Evolutionary conservation across 2,888 invertebrate genomes (phyloP), one percentile per base, ranked within the genome.

Genomic region (Anoplius nigerrimus): DNA sequence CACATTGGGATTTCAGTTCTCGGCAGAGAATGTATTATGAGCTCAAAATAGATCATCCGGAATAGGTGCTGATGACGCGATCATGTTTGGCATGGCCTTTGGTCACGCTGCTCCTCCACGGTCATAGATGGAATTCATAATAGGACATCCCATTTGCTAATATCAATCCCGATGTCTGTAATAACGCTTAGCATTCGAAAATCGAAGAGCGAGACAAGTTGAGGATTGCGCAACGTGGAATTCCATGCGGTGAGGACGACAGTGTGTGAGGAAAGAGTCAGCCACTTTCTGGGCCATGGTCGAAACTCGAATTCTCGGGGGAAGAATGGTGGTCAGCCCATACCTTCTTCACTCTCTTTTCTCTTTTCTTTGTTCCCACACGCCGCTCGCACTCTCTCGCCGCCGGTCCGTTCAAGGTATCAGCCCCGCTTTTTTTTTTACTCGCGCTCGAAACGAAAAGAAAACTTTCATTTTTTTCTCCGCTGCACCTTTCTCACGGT

Each of bases 201-300:
- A 83, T 81, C 79, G 82, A 81, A 77, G 62, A 74, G 61, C 65
- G 62, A 79, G 71, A 76, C 60, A 71, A 64, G 58, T 62, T 57
- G 45, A 67, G 62, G 53, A 54, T 79, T 81, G 67, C 77, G 75
- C 60, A 81, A 81, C 51, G 22, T 18, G 63, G 62, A 72, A 79
- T 79, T 75, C 72, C 77, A 58, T 27, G 27, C 56, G 27, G 27
- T 20, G 51, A 24, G 48, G 15, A 54, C 59, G 53, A 60, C 59
- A 65, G 72, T 72, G 66, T 69, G 66, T 76, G 76, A 74, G 71
- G 79, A 82, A 77, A 79, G 68, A 79, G 67, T 66, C 43, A 43
- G 11, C 61, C 71, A 68, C 64, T 73, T 84, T 82, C 76, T 84
- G 81, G 83, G 85, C 83, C 85, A 86, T 77, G 83, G 84, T 79